A percentile compares a stretch with the other conserved stretches of the same genome.
Conservation (phyloP, 2,888 invertebrate genomes). For the Leptinotarsa rubiginosa region DNA sequence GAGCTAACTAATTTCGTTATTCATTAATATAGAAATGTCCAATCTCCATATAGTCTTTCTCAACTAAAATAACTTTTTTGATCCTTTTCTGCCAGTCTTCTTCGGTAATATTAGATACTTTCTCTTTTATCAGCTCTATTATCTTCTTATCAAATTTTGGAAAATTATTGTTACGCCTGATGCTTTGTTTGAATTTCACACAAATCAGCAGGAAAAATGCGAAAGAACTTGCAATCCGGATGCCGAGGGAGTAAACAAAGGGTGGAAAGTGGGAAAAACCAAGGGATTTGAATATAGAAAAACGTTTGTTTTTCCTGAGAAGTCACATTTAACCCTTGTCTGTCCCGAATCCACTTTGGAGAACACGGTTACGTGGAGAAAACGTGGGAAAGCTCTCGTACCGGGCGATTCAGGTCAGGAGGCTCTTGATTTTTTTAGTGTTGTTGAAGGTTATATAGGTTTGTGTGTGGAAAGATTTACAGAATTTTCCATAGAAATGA, state of each 20-base stretch:
- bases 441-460: not conserved
- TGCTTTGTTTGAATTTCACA: too few species aligned
- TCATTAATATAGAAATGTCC: too few species aligned
- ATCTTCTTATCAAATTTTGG: too few species aligned
- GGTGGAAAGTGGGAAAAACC: slow-evolving; percentile 65
- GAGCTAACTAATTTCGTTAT: too few species aligned
- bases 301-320: slow-evolving; percentile 68
- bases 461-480: slow-evolving; percentile 1
- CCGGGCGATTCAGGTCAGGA: slow-evolving; percentile 59
- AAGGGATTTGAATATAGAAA: slow-evolving; percentile 67
- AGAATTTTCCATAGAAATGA: not conserved
- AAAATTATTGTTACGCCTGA: too few species aligned
- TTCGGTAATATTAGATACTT: too few species aligned
- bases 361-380: slow-evolving; percentile 70
- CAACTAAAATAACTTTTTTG: too few species aligned
- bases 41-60: too few species aligned
- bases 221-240: slow-evolving; percentile 64
- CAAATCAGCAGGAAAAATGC: too few species aligned
- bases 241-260: slow-evolving; percentile 61
- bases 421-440: slow-evolving; percentile 14
- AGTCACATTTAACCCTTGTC: slow-evolving; percentile 68
- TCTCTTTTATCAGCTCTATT: too few species aligned
- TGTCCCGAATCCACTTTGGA: slow-evolving; percentile 70
- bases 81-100: too few species aligned
- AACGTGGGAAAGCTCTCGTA: slow-evolving; percentile 67